Evolutionary conservation across 2,888 invertebrate genomes (phyloP).

Genomic region (Mongoloraphidia duomilia): DNA sequence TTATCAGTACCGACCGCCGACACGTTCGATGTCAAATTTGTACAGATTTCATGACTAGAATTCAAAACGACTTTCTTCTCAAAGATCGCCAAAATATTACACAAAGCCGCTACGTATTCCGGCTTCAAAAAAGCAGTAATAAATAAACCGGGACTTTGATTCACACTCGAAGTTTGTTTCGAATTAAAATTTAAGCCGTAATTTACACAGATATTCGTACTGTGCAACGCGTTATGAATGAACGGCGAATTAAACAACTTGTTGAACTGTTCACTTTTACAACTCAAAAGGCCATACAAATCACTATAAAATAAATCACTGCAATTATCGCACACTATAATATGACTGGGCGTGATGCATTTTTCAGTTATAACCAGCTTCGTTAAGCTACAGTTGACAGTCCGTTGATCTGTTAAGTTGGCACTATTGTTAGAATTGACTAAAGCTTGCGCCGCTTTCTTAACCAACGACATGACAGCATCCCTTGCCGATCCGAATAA

Average conservation of each 20-base stretch:
- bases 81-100: slow-evolving; percentile 56
- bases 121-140: slow-evolving; percentile 47
- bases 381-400: not conserved
- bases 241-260: slow-evolving; percentile 43
- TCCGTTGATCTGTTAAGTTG: slow-evolving; percentile 37
- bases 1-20: too few species aligned
- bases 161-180: slow-evolving; percentile 37
- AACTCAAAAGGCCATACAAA: slow-evolving; percentile 61
- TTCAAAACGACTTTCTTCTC: slow-evolving; percentile 53
- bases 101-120: slow-evolving; percentile 61
- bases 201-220: slow-evolving; percentile 42
- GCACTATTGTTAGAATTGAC: slow-evolving; percentile 53
- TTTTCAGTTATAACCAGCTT: slow-evolving; percentile 17
- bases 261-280: slow-evolving; percentile 45
- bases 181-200: slow-evolving; percentile 48
- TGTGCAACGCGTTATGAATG: slow-evolving; percentile 44
- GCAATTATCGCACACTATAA: slow-evolving; percentile 62
- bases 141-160: slow-evolving; percentile 38
- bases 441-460: slow-evolving; percentile 77
- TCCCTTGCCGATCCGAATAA: slow-evolving; percentile 78
- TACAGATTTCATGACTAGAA: slow-evolving; percentile 30
- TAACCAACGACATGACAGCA: slow-evolving; percentile 82
- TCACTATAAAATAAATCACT: slow-evolving; percentile 52
- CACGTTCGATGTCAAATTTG: not conserved
- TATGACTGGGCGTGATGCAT: slow-evolving; percentile 61